Base-by-base conservation (phyloP, 2,888 invertebrate species). In the Eudasyphora cyanicolor region DNA sequence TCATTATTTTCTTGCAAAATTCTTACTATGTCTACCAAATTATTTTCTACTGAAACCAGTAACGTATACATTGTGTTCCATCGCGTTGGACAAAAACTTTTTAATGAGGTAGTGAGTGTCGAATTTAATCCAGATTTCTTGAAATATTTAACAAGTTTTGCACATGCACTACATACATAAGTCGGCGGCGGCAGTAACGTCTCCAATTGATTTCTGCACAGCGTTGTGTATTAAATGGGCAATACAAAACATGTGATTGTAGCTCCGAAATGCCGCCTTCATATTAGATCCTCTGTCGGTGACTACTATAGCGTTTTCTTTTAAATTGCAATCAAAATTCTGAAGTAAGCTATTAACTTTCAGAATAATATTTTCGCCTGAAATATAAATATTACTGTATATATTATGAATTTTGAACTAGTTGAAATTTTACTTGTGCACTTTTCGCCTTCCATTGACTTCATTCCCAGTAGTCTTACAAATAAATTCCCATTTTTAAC, bases 221-320 rank as follows among this genome's bases (percentile, higher is more conserved):
- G 76, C 27, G 60, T 78, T 82, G 35, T 85, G 64, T 42, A 83
- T 35, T 49, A 86, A 62, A 45, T 85, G 82, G 45, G 77, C 79
- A 54, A 82, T 67, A 38, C 84, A 86, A 67, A 62, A 76, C 32
- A 86, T 67, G 35, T 79, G 82, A 19, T 84, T 49, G 42, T 62
- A 57, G 7, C 35, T 24, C 14, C 45, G 57, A 81, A 85, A 85
- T 4, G 77, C n/a, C n/a, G n/a, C n/a, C n/a, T n/a, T n/a, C n/a
- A n/a, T n/a, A n/a, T n/a, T n/a, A n/a, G n/a, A n/a, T 79, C 69
- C 79, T 29, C 79, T 69, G 64, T 84, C 82, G 70, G 84, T 82
- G 0, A 86, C 80, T 70, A 82, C 76, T 38, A 84, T 78, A 29
- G 54, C 57, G 19, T 67, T 54, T 17, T 76, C 71, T 51, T 79